These are phyloP conservation scores for Xenopus borealis DNA, from an alignment of 2,113 vertebrate genomes.

Conservation along the genomic window DNA sequence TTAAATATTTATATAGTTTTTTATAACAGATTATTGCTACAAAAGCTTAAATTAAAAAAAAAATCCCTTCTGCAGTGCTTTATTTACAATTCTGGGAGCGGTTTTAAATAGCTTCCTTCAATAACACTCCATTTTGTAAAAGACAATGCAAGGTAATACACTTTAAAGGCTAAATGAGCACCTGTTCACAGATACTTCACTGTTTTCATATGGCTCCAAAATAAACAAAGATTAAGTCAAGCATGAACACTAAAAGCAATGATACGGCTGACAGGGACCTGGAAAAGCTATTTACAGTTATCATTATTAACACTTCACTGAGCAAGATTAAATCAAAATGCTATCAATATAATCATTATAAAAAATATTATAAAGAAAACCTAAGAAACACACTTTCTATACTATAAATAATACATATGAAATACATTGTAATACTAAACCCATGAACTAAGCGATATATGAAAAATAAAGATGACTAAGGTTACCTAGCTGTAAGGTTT, in stretches of 20 bases:
- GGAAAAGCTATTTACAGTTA: not conserved
- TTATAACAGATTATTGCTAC: no score
- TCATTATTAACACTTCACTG: not conserved
- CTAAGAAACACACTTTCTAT: not conserved
- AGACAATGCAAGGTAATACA: conserved; percentile 7
- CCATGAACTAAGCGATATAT: no score
- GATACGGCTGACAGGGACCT: conserved; percentile 19
- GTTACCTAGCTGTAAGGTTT: no score
- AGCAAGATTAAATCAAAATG: not conserved
- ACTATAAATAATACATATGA: not conserved
- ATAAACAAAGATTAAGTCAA: conserved; percentile 14
- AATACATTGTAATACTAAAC: no score
- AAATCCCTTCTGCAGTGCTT: conserved; percentile 9
- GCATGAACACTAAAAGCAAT: conserved; percentile 17
- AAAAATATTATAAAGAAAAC: not conserved
- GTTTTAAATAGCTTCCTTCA: not conserved
- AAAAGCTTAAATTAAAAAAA: not conserved
- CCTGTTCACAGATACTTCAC: conserved; percentile 2
- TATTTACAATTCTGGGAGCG: conserved; percentile 9
- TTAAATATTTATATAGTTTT: no score
- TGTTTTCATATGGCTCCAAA: not conserved
- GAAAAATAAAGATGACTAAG: no score
- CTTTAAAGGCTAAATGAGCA: conserved; percentile 1
- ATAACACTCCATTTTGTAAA: conserved; percentile 7
- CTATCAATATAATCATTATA: not conserved